Conservation (phyloP, 2,797 vertebrate genomes). For the Hybognathus amarus region DNA sequence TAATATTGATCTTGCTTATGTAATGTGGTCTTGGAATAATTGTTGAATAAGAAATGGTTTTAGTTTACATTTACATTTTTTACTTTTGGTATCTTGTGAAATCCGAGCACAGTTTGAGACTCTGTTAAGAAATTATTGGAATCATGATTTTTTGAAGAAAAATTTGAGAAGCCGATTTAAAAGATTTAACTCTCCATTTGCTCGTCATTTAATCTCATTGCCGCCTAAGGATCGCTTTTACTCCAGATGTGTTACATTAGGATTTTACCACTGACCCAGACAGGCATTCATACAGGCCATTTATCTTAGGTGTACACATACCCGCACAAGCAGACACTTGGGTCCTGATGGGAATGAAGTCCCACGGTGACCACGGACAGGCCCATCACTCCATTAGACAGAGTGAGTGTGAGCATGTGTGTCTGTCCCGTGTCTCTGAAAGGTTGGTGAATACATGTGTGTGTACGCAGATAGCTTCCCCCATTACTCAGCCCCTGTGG, state of each 20-base stretch:
- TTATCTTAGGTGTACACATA: slow-evolving; percentile 35
- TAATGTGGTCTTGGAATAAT: background rate
- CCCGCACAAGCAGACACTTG: background rate
- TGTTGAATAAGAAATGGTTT: background rate
- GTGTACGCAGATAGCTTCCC: slow-evolving; percentile 20
- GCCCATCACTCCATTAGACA: slow-evolving; percentile 36
- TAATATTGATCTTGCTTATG: background rate
- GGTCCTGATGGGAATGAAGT: slow-evolving; percentile 35
- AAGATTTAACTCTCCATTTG: background rate
- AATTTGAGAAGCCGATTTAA: background rate
- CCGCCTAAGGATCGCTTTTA: background rate
- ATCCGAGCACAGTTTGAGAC: background rate
- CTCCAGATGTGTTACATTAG: slow-evolving; percentile 29
- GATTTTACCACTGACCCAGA: slow-evolving; percentile 31
- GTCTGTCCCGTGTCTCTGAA: slow-evolving; percentile 27
- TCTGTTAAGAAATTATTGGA: background rate
- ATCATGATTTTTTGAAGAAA: background rate
- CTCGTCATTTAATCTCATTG: background rate
- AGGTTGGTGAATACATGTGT: background rate
- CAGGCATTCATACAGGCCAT: slow-evolving; percentile 35
- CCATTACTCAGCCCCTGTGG: slow-evolving; percentile 47
- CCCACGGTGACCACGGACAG: slow-evolving; percentile 42
- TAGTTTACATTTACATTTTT: background rate
- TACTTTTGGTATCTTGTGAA: background rate
- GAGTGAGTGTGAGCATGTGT: slow-evolving; percentile 33